These are phyloP conservation scores for Hipparchia sbordonii DNA, from an alignment of 2,888 invertebrate genomes.

Conservation along the genomic window DNA sequence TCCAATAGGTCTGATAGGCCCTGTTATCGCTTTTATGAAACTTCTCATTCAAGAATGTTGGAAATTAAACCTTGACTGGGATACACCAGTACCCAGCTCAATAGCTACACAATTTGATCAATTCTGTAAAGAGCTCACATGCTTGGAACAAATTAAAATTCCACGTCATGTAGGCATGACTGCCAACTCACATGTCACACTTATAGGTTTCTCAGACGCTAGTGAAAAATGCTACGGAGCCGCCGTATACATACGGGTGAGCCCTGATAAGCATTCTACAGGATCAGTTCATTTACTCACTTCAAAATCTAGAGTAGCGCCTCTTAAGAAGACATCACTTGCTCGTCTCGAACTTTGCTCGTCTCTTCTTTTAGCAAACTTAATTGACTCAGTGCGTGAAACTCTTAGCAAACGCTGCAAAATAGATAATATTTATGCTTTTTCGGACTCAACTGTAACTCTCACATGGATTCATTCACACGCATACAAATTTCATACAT, in stretches of 20 bases:
- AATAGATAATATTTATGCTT: not conserved
- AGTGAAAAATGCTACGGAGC: not conserved
- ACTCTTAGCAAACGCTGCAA: not conserved
- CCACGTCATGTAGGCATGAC: not conserved
- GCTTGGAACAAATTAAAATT: too few species aligned
- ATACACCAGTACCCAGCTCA: too few species aligned
- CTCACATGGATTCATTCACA: conserved; percentile 32
- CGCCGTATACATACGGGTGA: not conserved
- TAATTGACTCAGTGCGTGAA: not conserved
- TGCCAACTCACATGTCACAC: not conserved
- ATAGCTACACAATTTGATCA: too few species aligned
- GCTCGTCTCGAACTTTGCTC: not conserved
- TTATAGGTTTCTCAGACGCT: not conserved
- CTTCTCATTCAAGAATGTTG: too few species aligned
- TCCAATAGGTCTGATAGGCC: too few species aligned
- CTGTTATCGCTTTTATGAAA: too few species aligned
- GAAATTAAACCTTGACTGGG: too few species aligned
- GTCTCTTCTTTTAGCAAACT: not conserved
- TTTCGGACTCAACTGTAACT: not conserved
- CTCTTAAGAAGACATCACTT: not conserved
- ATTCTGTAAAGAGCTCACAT: too few species aligned
- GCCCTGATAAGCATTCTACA: not conserved
- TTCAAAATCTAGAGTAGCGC: not conserved
- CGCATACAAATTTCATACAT: conserved; percentile 29
- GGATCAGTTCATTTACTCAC: not conserved